phyloP scores from a whole-genome alignment of 2,888 invertebrate genomes.

The Xestia c-nigrum region DNA sequence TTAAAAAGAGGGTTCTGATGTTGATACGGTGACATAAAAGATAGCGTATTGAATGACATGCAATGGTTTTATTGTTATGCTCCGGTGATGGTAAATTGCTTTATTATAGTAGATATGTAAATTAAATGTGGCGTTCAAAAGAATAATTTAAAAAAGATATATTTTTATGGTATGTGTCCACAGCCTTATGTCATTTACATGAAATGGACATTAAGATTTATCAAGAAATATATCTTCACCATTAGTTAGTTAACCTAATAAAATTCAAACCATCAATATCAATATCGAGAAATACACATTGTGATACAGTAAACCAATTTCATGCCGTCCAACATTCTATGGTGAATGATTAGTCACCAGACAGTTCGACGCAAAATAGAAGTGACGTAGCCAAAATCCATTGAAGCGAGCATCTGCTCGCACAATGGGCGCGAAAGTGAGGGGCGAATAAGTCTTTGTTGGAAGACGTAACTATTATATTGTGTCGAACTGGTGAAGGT shows the following conservation, averaged over 20 bases:
- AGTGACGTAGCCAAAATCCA: constrained; percentile 59
- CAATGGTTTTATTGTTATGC: constrained; percentile 52
- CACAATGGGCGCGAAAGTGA: constrained; percentile 47
- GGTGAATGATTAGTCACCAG: constrained; percentile 46
- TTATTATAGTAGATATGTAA: constrained; percentile 45
- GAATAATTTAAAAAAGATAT: neutral
- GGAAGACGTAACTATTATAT: constrained; percentile 38
- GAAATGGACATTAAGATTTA: neutral
- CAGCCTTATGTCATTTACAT: neutral
- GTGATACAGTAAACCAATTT: constrained; percentile 59
- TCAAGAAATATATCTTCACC: constrained; percentile 1
- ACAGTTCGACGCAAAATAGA: constrained; percentile 56
- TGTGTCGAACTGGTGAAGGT: constrained; percentile 40
- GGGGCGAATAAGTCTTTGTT: constrained; percentile 42
- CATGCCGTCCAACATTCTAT: constrained; percentile 55
- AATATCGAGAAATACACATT: constrained; percentile 51
- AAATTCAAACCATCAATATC: constrained; percentile 44
- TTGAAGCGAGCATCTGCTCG: constrained; percentile 49
- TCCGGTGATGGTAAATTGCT: constrained; percentile 42
- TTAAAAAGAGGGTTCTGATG: constrained; percentile 58
- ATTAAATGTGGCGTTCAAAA: constrained; percentile 30
- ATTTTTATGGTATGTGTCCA: neutral
- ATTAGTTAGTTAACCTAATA: constrained; percentile 6
- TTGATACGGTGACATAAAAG: constrained; percentile 48
- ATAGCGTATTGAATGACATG: constrained; percentile 38